These are phyloP conservation scores for Rhinoptilus africanus DNA, from an alignment of 2,113 vertebrate species.

Conservation along the genomic window DNA sequence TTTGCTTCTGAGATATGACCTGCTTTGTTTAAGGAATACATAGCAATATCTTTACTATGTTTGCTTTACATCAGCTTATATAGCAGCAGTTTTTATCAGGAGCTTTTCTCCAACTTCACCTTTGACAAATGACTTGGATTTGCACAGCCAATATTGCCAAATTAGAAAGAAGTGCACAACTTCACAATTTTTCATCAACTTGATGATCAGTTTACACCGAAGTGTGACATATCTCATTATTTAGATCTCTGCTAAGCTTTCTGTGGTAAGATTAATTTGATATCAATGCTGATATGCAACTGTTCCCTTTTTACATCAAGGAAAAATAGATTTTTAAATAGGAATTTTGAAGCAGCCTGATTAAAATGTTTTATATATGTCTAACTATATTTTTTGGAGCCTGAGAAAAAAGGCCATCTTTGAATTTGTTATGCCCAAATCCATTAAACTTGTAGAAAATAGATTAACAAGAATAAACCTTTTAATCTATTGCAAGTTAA, in stretches of 20 bases:
- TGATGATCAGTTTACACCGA: not conserved
- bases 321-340: not conserved
- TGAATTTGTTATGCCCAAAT: not conserved
- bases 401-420: not conserved
- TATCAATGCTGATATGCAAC: not conserved
- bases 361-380: not conserved
- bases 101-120: not conserved
- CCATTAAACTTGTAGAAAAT: not conserved
- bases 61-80: not conserved
- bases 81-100: not conserved
- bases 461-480: not conserved
- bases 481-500: not conserved
- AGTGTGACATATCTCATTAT: not conserved
- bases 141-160: not conserved
- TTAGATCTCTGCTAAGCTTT: not conserved
- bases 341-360: not conserved
- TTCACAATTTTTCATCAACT: not conserved
- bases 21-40: not conserved
- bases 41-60: not conserved
- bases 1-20: not conserved
- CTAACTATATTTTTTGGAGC: not conserved
- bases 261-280: not conserved
- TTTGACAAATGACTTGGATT: not conserved
- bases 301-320: not conserved
- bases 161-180: not conserved